Evolutionary conservation across 2,888 invertebrate species (phyloP), one percentile per base, ranked within the genome.

Genomic region (Dicranocentrus wangi): DNA sequence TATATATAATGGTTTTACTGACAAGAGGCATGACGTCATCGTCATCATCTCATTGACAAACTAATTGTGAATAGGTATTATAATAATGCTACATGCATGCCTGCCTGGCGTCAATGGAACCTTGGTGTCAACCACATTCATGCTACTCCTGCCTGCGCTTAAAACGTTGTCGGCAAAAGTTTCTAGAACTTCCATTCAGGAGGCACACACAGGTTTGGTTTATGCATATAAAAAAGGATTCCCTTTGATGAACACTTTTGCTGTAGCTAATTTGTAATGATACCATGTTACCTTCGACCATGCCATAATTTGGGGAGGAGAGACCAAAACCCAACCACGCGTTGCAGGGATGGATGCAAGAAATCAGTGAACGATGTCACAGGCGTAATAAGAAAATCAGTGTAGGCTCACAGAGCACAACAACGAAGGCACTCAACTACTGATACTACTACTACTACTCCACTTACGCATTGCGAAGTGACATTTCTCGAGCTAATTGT

Each of bases 71-170:
- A 25, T 65, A 17, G 60, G 55, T 23, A 55, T n/a, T n/a, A n/a
- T n/a, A n/a, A n/a, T n/a, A n/a, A n/a, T n/a, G n/a, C n/a, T n/a
- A 32, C 10, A 32, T 3, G 32, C 32, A 32, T 32, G 10, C n/a
- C 13, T 47, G 47, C 32, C 60, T 51, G 53, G 61, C 19, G 21
- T 61, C 69, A 71, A 53, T 69, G 69, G 51, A 77, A 71, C 78
- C 78, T 78, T 78, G 78, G 78, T 78, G 42, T 60, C 78, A 78
- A 71, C 78, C 78, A 78, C 70, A 78, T 28, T 71, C 70, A 78
- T 78, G 69, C 47, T 69, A 76, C 77, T 73, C 42, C n/a, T 47
- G 47, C 5, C 47, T n/a, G 47, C 47, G 8, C 61, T 28, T 28
- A 13, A 51, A 27, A n/a, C 19, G 51, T 65, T 60, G 60, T 68